Percentiles rank a stretch among this genome's conserved stretches.
Evolutionary conservation across 2,113 vertebrate genomes (phyloP).

Genomic region (Lampris megalopsis): DNA sequence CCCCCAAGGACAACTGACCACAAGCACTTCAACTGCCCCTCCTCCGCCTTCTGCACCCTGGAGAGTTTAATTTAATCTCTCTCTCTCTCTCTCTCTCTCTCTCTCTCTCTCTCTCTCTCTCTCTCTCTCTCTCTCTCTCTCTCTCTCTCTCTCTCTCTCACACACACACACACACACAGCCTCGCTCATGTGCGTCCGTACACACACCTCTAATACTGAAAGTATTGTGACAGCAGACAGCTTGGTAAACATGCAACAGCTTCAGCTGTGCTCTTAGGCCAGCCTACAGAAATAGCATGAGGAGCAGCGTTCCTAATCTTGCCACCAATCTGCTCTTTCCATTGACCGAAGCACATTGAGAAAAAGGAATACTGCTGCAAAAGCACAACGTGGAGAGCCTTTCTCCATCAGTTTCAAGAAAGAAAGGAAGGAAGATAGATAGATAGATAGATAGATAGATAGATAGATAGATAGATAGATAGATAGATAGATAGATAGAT

Average conservation of each 20-base stretch:
- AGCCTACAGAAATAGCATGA: slow-evolving; percentile 24
- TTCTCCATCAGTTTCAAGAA: slow-evolving; percentile 20
- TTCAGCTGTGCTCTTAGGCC: slow-evolving; percentile 34
- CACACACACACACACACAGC: slow-evolving; percentile 9
- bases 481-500: neutral
- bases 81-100: neutral
- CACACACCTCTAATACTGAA: slow-evolving; percentile 16
- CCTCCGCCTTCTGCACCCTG: slow-evolving; percentile 13
- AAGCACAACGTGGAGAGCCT: slow-evolving; percentile 30
- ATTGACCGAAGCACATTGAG: slow-evolving; percentile 32
- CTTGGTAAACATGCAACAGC: slow-evolving; percentile 49
- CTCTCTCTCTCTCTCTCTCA: neutral
- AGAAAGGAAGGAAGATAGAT: slow-evolving; percentile 13
- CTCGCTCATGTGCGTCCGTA: neutral
- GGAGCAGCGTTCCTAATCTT: slow-evolving; percentile 2
- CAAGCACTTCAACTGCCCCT: slow-evolving; percentile 35
- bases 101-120: neutral
- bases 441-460: neutral
- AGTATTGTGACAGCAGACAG: slow-evolving; percentile 23
- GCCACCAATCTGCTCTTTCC: slow-evolving; percentile 17
- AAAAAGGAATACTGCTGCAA: slow-evolving; percentile 31
- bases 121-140: neutral
- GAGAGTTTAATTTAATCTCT: slow-evolving; percentile 53
- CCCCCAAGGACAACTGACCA: slow-evolving; percentile 62
- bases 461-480: neutral